phyloP scores from a whole-genome alignment of 2,888 invertebrate genomes.

The Lithosia quadra region DNA sequence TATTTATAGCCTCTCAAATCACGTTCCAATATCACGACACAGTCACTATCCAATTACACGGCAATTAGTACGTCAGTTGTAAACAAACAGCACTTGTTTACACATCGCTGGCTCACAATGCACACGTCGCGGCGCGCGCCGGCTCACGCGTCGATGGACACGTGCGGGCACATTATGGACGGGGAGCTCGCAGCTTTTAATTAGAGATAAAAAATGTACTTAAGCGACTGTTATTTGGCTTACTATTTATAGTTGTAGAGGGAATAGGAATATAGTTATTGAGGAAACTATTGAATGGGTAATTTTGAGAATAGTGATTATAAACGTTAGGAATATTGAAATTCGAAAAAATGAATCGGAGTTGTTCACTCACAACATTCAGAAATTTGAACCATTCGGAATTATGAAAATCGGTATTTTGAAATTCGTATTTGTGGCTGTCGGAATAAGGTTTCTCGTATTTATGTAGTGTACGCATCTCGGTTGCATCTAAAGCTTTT shows the following conservation, averaged over 20 bases:
- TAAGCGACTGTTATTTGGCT: background rate
- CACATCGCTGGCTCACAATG: conserved; percentile 55
- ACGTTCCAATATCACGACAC: conserved; percentile 19
- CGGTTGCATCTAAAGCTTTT: too few relatives aligned
- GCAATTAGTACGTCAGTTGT: conserved; percentile 53
- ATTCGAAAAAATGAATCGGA: too few relatives aligned
- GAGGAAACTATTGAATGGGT: background rate
- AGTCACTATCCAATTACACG: conserved; percentile 50
- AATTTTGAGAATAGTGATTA: too few relatives aligned
- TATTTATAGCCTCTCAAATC: conserved; percentile 14
- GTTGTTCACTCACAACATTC: too few relatives aligned
- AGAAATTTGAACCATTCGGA: too few relatives aligned
- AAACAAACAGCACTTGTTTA: conserved; percentile 56
- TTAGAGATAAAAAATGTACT: conserved; percentile 29
- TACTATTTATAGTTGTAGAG: background rate
- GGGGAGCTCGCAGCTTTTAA: conserved; percentile 44
- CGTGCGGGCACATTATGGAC: conserved; percentile 50
- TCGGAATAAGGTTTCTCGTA: too few relatives aligned
- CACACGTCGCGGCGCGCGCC: conserved; percentile 31
- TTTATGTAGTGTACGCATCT: too few relatives aligned
- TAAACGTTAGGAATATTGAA: too few relatives aligned
- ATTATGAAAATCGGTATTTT: too few relatives aligned
- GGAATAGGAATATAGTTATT: background rate
- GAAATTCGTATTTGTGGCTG: too few relatives aligned
- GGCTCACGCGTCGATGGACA: conserved; percentile 50